These are phyloP conservation scores for Adela reaumurella DNA, from an alignment of 2,888 invertebrate species.

Conservation along the genomic window DNA sequence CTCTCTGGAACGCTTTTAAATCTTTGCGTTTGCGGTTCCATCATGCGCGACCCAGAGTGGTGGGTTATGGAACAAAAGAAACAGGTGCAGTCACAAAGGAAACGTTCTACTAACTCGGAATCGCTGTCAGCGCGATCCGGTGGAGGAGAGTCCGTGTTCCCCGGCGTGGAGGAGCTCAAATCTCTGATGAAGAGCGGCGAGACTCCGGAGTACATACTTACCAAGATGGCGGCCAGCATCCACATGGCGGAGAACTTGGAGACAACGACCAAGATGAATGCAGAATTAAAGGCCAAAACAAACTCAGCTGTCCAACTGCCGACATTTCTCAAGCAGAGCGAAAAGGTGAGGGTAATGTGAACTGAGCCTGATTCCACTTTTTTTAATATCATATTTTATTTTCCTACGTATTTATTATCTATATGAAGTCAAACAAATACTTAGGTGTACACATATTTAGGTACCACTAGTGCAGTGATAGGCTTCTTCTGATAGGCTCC, in stretches of 20 bases:
- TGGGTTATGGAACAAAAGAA: slow-evolving; percentile 62
- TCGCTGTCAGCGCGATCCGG: slow-evolving; percentile 48
- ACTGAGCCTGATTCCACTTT: too few relatives aligned
- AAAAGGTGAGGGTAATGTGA: slow-evolving; percentile 52
- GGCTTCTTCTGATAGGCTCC: too few relatives aligned
- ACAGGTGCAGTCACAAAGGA: slow-evolving; percentile 26
- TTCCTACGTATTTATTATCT: too few relatives aligned
- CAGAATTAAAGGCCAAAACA: slow-evolving; percentile 20
- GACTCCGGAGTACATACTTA: slow-evolving; percentile 48
- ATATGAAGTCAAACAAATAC: too few relatives aligned
- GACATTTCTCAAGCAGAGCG: slow-evolving; percentile 66
- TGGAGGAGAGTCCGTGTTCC: slow-evolving; percentile 26
- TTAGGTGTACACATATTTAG: too few relatives aligned
- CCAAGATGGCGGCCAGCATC: slow-evolving; percentile 43
- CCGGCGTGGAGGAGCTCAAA: slow-evolving; percentile 52
- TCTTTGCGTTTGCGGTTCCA: slow-evolving; percentile 79
- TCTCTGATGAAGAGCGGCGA: slow-evolving; percentile 58
- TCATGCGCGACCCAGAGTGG: slow-evolving; percentile 90
- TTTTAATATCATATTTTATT: too few relatives aligned
- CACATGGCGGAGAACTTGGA: slow-evolving; percentile 19
- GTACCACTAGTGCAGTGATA: too few relatives aligned
- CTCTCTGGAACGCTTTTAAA: slow-evolving; percentile 82
- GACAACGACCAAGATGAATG: slow-evolving; percentile 19
- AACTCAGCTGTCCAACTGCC: slow-evolving; percentile 72
- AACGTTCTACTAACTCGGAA: slow-evolving; percentile 44